phyloP scores from a whole-genome alignment of 2,888 invertebrate species.

The Monopis laevigella region DNA sequence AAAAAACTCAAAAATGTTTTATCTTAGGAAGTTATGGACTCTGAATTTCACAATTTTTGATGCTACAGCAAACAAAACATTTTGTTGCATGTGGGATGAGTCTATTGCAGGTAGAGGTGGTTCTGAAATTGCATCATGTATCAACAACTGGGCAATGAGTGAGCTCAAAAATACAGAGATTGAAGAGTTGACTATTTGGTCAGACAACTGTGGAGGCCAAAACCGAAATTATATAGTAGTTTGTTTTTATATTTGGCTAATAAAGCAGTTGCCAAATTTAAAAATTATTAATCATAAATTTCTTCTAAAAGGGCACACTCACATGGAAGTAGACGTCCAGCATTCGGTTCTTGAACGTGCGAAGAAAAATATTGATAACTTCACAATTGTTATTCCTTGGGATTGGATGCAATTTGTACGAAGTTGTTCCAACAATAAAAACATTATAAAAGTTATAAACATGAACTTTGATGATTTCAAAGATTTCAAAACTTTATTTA shows the following conservation, averaged over 20 bases:
- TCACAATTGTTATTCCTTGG: neutral
- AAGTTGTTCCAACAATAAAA: neutral
- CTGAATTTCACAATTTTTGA: neutral
- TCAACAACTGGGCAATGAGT: neutral
- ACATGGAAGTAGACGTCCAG: neutral
- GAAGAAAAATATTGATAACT: neutral
- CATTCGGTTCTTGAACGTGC: neutral
- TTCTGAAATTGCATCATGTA: neutral
- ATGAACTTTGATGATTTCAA: no score
- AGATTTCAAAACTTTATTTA: neutral
- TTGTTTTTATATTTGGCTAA: neutral
- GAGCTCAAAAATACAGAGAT: neutral
- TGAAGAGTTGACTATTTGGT: neutral
- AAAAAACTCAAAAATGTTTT: neutral
- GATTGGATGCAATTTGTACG: neutral
- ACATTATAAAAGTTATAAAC: no score
- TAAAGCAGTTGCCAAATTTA: neutral
- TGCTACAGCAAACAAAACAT: neutral
- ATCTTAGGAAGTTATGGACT: neutral
- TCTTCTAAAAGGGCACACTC: neutral
- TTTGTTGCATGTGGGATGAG: neutral
- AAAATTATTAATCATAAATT: neutral
- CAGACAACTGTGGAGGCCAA: neutral
- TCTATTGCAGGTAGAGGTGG: neutral
- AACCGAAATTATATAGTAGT: neutral